phyloP scores from a whole-genome alignment of 1,140 invertebrate species.

The Anagrus nilaparvatae region DNA sequence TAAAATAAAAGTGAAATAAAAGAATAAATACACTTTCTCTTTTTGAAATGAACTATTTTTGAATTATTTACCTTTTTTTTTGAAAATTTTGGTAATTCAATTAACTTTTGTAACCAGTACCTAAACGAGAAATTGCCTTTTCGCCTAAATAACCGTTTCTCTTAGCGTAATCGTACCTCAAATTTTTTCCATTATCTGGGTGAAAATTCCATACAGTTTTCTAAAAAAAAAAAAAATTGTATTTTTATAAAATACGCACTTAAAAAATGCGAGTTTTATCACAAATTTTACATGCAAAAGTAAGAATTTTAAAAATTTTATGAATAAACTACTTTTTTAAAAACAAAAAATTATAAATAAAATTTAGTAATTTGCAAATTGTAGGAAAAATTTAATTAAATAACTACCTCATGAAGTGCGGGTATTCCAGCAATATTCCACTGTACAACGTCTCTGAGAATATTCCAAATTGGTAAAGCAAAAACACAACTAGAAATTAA shows the following conservation, averaged over 20 bases:
- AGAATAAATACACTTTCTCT: too few relatives aligned
- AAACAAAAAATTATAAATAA: background rate
- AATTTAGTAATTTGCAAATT: background rate
- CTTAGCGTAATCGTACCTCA: conserved; percentile 25
- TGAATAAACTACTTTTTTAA: background rate
- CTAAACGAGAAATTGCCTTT: conserved; percentile 23
- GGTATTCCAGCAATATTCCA: conserved; percentile 30
- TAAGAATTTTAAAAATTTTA: background rate
- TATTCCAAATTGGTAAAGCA: conserved; percentile 3
- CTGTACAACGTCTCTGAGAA: conserved; percentile 29
- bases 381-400: too few relatives aligned
- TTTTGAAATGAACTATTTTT: too few relatives aligned
- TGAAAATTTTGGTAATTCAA: too few relatives aligned
- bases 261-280: too few relatives aligned
- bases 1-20: too few relatives aligned
- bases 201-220: conserved; percentile 33
- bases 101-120: conserved; percentile 15
- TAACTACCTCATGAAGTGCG: conserved; percentile 29
- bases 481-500: background rate
- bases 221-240: conserved; percentile 19
- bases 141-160: conserved; percentile 30
- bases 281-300: background rate
- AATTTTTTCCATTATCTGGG: conserved; percentile 29
- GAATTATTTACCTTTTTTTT: too few relatives aligned
- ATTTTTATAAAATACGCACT: too few relatives aligned